Evolutionary conservation across 2,888 invertebrate genomes (phyloP).

Genomic region (Drosophila prolongata): DNA sequence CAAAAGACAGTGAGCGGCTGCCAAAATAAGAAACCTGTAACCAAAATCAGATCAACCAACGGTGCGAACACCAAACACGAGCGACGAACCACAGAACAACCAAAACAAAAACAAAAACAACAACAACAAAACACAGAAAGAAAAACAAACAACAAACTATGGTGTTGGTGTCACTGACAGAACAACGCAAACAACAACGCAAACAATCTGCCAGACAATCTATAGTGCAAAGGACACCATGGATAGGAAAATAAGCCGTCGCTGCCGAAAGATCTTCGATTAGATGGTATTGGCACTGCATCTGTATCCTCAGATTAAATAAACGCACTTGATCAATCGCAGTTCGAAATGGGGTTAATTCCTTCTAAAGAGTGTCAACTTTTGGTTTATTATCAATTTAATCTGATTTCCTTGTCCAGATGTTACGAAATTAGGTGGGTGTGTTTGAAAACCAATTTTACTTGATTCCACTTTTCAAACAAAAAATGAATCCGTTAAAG

Average conservation of each 20-base stretch:
- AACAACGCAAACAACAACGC: conserved; percentile 43
- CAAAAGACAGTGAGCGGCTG: conserved; percentile 34
- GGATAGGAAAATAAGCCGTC: conserved; percentile 21
- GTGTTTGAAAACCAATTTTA: background rate
- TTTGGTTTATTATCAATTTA: conserved; percentile 12
- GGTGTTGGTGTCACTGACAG: conserved; percentile 35
- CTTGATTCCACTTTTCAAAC: background rate
- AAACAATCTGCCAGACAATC: conserved; percentile 38
- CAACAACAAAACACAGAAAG: conserved; percentile 8
- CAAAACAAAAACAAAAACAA: conserved; percentile 9
- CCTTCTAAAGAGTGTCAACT: conserved; percentile 4
- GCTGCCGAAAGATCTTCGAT: conserved; percentile 29
- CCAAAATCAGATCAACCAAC: conserved; percentile 61
- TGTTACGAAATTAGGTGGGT: background rate
- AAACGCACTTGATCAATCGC: conserved; percentile 19
- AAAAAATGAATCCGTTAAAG: background rate
- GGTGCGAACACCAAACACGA: conserved; percentile 52
- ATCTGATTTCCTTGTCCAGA: background rate
- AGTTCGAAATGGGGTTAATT: conserved; percentile 7
- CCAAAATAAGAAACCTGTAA: conserved; percentile 51
- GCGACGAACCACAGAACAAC: conserved; percentile 39
- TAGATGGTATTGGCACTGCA: conserved; percentile 19
- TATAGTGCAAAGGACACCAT: conserved; percentile 31
- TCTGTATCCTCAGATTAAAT: conserved; percentile 21
- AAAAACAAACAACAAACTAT: conserved; percentile 20